Evolutionary conservation across 2,888 invertebrate genomes (phyloP).

Genomic region (Drosophila borealis): DNA sequence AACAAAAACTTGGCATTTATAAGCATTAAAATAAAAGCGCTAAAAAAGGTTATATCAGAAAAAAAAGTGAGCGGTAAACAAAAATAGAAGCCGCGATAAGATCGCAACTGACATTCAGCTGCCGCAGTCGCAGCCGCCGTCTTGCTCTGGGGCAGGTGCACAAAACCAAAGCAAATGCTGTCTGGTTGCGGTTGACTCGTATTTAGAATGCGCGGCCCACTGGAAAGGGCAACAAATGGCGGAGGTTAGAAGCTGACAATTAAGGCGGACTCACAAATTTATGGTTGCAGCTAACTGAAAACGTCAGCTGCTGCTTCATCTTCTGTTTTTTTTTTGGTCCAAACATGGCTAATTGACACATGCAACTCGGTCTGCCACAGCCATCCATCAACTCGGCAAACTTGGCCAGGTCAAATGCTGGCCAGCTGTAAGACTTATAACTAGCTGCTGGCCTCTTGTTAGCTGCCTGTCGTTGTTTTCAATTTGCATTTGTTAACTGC

Average conservation of each 20-base stretch:
- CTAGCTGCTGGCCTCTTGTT: slow-evolving; percentile 37
- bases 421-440: slow-evolving; percentile 13
- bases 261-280: slow-evolving; percentile 47
- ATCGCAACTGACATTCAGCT: slow-evolving; percentile 77
- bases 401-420: not conserved
- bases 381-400: slow-evolving; percentile 38
- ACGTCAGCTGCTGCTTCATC: slow-evolving; percentile 9
- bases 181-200: slow-evolving; percentile 35
- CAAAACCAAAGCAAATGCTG: slow-evolving; percentile 30
- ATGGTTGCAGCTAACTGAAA: slow-evolving; percentile 33
- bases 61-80: slow-evolving; percentile 71
- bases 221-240: slow-evolving; percentile 74
- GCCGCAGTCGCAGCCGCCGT: slow-evolving; percentile 12
- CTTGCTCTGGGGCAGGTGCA: slow-evolving; percentile 64
- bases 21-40: slow-evolving; percentile 34
- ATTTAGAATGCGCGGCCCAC: slow-evolving; percentile 64
- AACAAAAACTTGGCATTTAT: slow-evolving; percentile 49
- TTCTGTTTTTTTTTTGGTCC: slow-evolving; percentile 7
- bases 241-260: slow-evolving; percentile 61
- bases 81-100: slow-evolving; percentile 73
- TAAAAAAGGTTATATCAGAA: slow-evolving; percentile 66
- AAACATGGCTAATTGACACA: slow-evolving; percentile 58
- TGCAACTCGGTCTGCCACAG: slow-evolving; percentile 18
- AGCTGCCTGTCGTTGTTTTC: slow-evolving; percentile 37
- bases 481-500: slow-evolving; percentile 51